phyloP scores from a whole-genome alignment of 2,113 vertebrate species.

The Sterrhoptilus dennistouni region DNA sequence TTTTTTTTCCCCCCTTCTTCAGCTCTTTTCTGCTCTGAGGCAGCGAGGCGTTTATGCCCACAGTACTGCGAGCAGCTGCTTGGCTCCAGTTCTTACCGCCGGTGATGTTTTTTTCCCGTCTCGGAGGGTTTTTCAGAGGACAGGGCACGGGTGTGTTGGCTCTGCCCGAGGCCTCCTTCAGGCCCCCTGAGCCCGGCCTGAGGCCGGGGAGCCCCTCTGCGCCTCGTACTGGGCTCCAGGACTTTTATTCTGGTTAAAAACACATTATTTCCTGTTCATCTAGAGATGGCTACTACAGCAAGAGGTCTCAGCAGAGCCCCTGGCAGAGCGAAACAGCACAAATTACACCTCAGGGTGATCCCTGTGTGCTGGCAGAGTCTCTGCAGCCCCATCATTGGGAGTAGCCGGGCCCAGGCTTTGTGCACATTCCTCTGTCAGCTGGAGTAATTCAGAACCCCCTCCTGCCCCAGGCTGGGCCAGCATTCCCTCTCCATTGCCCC shows the following conservation, averaged over 20 bases:
- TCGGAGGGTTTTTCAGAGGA: neutral
- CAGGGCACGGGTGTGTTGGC: neutral
- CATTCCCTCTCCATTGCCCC: rapidly evolving
- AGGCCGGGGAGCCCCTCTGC: neutral
- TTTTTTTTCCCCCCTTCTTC: neutral
- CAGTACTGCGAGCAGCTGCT: neutral
- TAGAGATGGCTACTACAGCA: neutral
- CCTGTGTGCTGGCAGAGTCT: neutral
- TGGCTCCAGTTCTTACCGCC: neutral
- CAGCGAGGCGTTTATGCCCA: neutral
- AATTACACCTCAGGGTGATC: rapidly evolving
- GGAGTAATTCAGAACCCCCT: too few relatives aligned
- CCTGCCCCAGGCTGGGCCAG: rapidly evolving
- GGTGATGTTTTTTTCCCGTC: neutral
- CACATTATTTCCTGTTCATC: rapidly evolving
- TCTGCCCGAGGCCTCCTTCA: neutral
- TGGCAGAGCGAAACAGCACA: neutral
- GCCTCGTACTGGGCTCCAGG: neutral
- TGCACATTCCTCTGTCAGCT: neutral
- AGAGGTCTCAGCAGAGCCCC: neutral
- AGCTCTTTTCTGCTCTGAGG: neutral
- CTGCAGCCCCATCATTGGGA: neutral
- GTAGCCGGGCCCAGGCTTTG: neutral
- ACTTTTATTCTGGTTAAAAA: neutral
- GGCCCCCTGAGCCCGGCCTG: rapidly evolving